Evolutionary conservation across 2,113 vertebrate genomes (phyloP).

Genomic region (Chrysochloris asiatica): DNA sequence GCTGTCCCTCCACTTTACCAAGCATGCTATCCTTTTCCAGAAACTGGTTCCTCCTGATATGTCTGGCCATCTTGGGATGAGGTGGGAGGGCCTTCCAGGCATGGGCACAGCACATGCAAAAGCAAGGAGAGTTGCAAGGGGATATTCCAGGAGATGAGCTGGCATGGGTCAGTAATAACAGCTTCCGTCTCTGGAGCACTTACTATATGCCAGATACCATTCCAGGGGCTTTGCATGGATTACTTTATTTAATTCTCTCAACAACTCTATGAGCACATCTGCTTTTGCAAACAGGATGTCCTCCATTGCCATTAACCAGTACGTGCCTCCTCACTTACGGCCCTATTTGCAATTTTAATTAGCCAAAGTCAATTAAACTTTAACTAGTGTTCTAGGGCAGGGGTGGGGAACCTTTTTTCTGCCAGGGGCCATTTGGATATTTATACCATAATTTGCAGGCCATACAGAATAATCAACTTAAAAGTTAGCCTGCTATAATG

Average conservation of each 20-base stretch:
- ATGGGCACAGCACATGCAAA: not conserved
- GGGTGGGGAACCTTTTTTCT: too few relatives aligned
- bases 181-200: not conserved
- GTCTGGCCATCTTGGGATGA: too few relatives aligned
- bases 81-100: not conserved
- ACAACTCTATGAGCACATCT: not conserved
- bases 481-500: too few relatives aligned
- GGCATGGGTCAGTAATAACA: not conserved
- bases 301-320: not conserved
- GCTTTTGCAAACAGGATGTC: not conserved
- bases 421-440: too few relatives aligned
- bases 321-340: not conserved
- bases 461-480: too few relatives aligned
- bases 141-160: not conserved
- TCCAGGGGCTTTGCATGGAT: not conserved
- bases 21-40: too few relatives aligned
- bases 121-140: not conserved
- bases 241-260: not conserved
- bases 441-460: too few relatives aligned
- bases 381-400: too few relatives aligned
- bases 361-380: slow-evolving; percentile 21
- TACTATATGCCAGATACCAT: not conserved
- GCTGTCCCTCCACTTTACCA: too few relatives aligned
- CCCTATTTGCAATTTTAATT: not conserved
- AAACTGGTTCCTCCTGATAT: too few relatives aligned